These are phyloP conservation scores for Aselliscus stoliczkanus DNA, from an alignment of 2,797 vertebrate genomes.

Conservation along the genomic window DNA sequence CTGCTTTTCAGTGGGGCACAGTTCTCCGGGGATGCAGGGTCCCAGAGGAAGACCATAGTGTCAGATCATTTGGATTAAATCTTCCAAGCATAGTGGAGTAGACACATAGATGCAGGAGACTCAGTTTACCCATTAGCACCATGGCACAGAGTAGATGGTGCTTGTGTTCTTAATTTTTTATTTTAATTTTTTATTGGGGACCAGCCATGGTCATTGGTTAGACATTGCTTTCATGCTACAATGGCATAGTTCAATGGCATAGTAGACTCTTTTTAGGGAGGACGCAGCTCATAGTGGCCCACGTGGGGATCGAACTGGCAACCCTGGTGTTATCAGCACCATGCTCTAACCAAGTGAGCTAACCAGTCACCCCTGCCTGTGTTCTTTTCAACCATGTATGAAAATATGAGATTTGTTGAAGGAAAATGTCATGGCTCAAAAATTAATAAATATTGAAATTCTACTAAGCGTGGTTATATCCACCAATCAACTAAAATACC, in stretches of 20 bases:
- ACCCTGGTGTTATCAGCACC: too few species aligned
- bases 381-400: background rate
- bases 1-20: background rate
- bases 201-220: too few species aligned
- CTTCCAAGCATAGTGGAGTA: background rate
- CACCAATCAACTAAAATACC: background rate
- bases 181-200: too few species aligned
- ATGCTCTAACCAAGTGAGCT: too few species aligned
- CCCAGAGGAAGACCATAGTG: background rate
- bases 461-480: background rate
- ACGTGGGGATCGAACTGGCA: too few species aligned
- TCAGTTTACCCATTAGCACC: background rate
- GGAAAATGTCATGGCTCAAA: background rate
- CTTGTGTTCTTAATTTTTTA: background rate
- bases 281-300: too few species aligned
- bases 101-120: background rate
- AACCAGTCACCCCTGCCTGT: background rate
- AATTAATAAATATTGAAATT: background rate
- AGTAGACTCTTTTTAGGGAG: too few species aligned
- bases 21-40: background rate
- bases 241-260: too few species aligned
- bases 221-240: too few species aligned
- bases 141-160: fast-evolving
- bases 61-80: background rate
- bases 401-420: background rate